phyloP scores from a whole-genome alignment of 37 sponge, comb jelly and placozoan genomes.

The Cladorhizidae sp. region DNA sequence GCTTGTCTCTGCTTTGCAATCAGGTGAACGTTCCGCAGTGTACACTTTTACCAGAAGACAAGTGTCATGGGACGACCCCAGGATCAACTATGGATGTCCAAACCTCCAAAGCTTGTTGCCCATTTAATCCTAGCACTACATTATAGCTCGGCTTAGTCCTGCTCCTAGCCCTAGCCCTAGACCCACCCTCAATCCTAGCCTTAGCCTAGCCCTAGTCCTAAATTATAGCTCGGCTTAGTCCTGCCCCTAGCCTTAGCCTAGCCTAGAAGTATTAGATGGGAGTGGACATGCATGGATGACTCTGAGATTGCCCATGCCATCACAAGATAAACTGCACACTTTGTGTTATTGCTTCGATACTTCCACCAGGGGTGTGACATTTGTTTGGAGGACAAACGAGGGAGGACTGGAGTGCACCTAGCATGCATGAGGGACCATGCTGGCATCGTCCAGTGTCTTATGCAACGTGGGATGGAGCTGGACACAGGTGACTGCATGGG shows the following conservation, averaged over 20 bases:
- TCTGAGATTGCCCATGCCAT: not conserved
- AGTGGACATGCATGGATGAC: not conserved
- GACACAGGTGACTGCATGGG: constrained; percentile 67
- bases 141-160: not conserved
- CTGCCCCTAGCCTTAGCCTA: too few species aligned
- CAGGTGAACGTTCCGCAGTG: too few species aligned
- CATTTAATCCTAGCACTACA: too few species aligned
- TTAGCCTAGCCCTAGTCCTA: too few species aligned
- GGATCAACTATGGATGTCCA: too few species aligned
- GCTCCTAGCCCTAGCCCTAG: too few species aligned
- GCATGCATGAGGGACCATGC: constrained; percentile 68
- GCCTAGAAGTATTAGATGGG: not conserved
- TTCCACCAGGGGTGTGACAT: constrained; percentile 51
- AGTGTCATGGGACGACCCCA: too few species aligned
- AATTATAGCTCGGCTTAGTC: not conserved
- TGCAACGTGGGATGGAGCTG: constrained; percentile 71
- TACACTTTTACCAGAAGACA: too few species aligned
- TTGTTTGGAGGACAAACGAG: constrained; percentile 58
- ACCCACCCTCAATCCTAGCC: too few species aligned
- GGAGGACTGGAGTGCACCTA: constrained; percentile 64
- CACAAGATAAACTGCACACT: too few species aligned
- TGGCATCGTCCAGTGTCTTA: constrained; percentile 45
- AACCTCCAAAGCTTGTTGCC: too few species aligned
- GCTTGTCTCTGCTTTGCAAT: constrained; percentile 50
- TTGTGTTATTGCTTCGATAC: too few species aligned